A percentile compares a stretch with the other conserved stretches of the same genome.
phyloP scores from a whole-genome alignment of 2,888 invertebrate genomes.

The Phengaris arion region DNA sequence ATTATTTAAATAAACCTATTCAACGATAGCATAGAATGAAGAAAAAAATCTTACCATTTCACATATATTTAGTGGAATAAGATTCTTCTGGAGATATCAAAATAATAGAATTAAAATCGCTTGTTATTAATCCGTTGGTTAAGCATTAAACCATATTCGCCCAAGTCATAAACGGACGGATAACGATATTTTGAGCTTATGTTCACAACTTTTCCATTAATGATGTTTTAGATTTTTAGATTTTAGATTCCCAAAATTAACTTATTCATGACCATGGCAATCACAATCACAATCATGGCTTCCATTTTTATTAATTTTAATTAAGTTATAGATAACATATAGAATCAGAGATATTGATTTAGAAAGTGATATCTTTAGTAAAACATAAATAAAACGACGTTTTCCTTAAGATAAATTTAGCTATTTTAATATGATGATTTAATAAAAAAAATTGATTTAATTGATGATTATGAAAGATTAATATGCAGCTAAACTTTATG shows the following conservation, averaged over 20 bases:
- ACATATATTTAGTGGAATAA: no score
- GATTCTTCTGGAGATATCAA: no score
- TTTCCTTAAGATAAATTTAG: neutral
- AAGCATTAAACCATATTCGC: neutral
- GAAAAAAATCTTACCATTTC: no score
- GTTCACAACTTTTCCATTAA: neutral
- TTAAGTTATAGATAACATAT: conserved; percentile 5
- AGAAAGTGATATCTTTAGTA: neutral
- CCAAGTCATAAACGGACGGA: neutral
- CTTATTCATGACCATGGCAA: no score
- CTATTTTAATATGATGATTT: no score
- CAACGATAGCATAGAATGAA: no score
- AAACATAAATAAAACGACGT: neutral
- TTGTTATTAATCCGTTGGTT: no score
- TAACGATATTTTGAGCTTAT: neutral
- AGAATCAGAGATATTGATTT: conserved; percentile 1
- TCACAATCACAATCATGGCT: conserved; percentile 17
- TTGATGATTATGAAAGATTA: no score
- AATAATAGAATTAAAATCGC: no score
- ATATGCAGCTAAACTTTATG: no score
- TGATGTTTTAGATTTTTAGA: neutral
- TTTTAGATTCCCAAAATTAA: neutral
- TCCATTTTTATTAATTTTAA: conserved; percentile 20
- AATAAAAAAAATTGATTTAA: no score
- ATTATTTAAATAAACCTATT: no score